Evolutionary conservation across 1,140 invertebrate genomes (phyloP).

Genomic region (Drosophila rufa): DNA sequence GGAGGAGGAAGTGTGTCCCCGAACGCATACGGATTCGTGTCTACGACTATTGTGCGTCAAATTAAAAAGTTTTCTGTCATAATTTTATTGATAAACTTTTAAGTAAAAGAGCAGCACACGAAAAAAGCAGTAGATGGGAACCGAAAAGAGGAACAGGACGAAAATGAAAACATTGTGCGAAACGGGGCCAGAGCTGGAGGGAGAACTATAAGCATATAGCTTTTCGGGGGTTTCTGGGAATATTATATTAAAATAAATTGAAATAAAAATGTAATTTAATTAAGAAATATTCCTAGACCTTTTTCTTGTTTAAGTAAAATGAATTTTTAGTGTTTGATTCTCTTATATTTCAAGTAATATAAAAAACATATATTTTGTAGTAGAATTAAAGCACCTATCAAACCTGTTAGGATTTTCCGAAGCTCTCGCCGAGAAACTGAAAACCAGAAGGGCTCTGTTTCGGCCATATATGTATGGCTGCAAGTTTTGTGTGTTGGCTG

Average conservation of each 20-base stretch:
- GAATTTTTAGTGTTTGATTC: too few species aligned
- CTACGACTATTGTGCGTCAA: constrained; percentile 72
- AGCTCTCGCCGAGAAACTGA: neutral
- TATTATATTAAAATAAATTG: neutral
- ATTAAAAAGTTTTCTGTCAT: constrained; percentile 82
- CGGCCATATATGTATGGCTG: neutral
- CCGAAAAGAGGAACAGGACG: neutral
- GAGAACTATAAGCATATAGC: neutral
- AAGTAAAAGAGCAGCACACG: constrained; percentile 36
- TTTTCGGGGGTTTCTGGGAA: neutral
- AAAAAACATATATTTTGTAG: too few species aligned
- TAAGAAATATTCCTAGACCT: too few species aligned
- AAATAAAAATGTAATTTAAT: too few species aligned
- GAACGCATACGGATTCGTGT: constrained; percentile 44
- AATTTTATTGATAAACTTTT: constrained; percentile 84
- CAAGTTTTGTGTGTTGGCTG: constrained; percentile 58
- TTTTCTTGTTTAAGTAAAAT: too few species aligned
- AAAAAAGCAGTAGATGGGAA: constrained; percentile 22
- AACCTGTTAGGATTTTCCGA: neutral
- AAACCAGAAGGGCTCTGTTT: neutral
- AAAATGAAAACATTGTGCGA: constrained; percentile 9
- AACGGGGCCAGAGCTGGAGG: neutral
- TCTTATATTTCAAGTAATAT: too few species aligned
- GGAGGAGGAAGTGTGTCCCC: constrained; percentile 27
- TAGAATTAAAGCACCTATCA: too few species aligned